Evolutionary conservation across 2,797 vertebrate genomes (phyloP), one percentile per base, ranked within the genome.

Genomic region (Merluccius polli): DNA sequence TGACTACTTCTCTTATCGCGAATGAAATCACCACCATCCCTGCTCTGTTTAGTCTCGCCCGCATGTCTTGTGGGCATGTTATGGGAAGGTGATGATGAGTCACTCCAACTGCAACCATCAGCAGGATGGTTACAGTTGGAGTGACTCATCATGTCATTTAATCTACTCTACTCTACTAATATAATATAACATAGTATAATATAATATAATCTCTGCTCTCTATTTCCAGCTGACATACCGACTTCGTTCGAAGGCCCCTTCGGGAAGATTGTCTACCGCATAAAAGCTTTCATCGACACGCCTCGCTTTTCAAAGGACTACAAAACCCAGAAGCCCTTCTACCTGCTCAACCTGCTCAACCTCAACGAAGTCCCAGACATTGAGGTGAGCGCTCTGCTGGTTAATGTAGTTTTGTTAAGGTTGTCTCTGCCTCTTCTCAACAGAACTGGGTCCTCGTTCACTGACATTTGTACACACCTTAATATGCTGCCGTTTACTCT

Each of bases 191-290:
- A n/a, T n/a, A n/a, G n/a, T 59, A 2, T 65, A 69, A 30, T 69
- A 15, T 68, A 16, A 27, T 27, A 68, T 68, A 16, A 48, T n/a
- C 38, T 73, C 21, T 48, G 29, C 27, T 27, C 13, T 44, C 7
- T 27, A 31, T 69, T 32, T 27, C 1, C 81, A 99, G 98, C 87
- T 0, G 93, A 95, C 9, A 94, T 89, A 24, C 96, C 98, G 1
- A 98, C 98, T 0, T 99, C 97, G 3, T 99, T 97, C 1, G 98
- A 99, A 90, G 98, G 98, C 16, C 96, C 95, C 4, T 99, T 98
- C 78, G 98, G 98, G 67, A 98, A 95, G 89, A 92, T 98, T 1
- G 71, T 90, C 21, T 96, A 99, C 84, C 95, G 95, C 35, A 89
- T 99, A 75, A 94, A 91, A 82, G 96, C 94, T 0, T 91, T 90